These are phyloP conservation scores for Gorsachius goisagi DNA, from an alignment of 2,113 vertebrate genomes.

Conservation along the genomic window DNA sequence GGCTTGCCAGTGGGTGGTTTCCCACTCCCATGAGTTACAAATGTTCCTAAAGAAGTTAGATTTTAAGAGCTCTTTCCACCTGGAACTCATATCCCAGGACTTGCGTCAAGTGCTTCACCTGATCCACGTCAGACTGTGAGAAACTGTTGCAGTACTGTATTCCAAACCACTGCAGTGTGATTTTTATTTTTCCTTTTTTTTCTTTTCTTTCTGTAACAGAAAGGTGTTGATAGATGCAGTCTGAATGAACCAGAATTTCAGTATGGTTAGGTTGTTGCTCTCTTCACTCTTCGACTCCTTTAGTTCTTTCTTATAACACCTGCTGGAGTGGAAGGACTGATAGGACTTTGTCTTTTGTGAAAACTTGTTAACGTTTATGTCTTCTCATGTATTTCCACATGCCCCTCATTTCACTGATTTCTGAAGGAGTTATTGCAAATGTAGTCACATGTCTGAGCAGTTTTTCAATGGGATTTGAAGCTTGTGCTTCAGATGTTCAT, in stretches of 20 bases:
- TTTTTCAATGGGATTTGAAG: neutral
- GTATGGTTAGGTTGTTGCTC: neutral
- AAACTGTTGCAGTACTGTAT: neutral
- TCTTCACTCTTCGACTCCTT: neutral
- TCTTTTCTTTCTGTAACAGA: neutral
- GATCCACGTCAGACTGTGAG: neutral
- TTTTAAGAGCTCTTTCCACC: neutral
- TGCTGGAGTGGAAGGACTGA: neutral
- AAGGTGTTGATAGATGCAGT: neutral
- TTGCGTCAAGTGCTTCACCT: neutral
- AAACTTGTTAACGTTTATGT: neutral
- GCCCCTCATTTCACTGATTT: neutral
- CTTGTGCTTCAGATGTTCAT: neutral
- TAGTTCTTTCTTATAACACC: neutral
- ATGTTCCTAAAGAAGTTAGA: neutral
- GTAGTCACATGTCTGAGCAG: neutral
- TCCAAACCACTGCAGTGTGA: neutral
- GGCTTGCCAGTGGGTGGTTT: neutral
- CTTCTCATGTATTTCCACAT: neutral
- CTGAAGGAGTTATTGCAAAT: neutral
- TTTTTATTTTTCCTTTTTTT: no score
- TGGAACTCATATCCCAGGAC: neutral
- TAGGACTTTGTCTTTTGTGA: neutral
- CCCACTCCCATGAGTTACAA: neutral
- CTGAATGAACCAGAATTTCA: neutral